phyloP scores from a whole-genome alignment of 2,113 vertebrate species.

The Butastur rufipennis region DNA sequence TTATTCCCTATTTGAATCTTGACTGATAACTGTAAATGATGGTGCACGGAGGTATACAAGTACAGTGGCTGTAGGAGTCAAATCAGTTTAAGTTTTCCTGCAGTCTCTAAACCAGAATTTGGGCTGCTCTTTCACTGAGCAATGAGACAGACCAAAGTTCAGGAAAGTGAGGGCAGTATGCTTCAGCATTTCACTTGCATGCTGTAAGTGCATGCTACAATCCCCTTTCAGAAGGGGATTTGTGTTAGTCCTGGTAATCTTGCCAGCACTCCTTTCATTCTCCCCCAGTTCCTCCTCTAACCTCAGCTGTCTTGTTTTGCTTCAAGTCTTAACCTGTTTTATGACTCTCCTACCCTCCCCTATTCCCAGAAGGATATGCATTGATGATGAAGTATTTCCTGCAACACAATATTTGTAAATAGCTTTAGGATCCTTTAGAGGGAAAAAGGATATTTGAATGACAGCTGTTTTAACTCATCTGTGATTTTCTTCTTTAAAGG shows the following conservation, averaged over 20 bases:
- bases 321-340: background rate
- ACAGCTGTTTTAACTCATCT: background rate
- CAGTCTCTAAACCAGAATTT: background rate
- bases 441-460: background rate
- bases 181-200: background rate
- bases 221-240: background rate
- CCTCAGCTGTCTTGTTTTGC: background rate
- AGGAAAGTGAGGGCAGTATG: background rate
- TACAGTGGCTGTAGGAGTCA: background rate
- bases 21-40: background rate
- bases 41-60: background rate
- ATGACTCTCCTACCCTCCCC: fast-evolving
- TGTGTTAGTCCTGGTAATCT: background rate
- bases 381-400: background rate
- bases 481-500: background rate
- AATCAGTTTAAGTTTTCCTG: background rate
- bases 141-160: background rate
- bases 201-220: background rate
- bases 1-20: background rate
- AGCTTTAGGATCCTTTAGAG: background rate
- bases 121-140: background rate
- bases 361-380: background rate
- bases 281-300: background rate
- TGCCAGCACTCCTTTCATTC: background rate
- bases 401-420: background rate